Percentiles rank a stretch among this genome's conserved stretches.
Evolutionary conservation across 2,113 vertebrate genomes (phyloP).

Genomic region (Tyrannus savana): DNA sequence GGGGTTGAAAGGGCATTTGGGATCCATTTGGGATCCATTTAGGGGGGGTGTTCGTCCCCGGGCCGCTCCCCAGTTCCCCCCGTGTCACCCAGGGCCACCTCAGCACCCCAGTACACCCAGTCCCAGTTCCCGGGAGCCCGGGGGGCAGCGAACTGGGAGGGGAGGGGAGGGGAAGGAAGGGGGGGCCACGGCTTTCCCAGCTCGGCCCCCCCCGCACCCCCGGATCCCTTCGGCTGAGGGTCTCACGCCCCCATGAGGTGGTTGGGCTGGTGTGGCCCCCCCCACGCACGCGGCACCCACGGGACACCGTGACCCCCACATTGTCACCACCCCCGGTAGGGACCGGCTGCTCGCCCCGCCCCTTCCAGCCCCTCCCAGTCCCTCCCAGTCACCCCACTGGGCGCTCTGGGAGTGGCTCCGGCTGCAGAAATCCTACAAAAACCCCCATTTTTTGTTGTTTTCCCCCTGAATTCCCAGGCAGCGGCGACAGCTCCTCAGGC

Average conservation of each 20-base stretch:
- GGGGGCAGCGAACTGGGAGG: too few species aligned
- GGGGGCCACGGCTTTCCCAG: not conserved
- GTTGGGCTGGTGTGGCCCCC: not conserved
- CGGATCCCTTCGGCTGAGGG: not conserved
- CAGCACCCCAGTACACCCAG: not conserved
- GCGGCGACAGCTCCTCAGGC: not conserved
- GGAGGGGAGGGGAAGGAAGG: too few species aligned
- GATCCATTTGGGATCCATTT: not conserved
- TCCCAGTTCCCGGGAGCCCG: accelerated
- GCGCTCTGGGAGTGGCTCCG: not conserved
- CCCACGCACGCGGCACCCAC: not conserved
- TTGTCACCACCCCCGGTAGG: not conserved
- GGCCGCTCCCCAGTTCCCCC: not conserved
- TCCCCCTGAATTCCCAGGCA: not conserved
- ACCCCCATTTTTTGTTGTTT: accelerated
- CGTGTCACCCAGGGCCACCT: not conserved
- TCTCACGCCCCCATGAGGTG: not conserved
- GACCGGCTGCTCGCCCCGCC: not conserved
- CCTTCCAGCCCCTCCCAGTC: not conserved
- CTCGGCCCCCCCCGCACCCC: too few species aligned
- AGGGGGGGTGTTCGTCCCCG: not conserved
- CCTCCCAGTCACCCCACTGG: conserved; percentile 16
- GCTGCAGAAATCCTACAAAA: not conserved
- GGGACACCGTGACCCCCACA: accelerated
- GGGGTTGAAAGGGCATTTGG: not conserved